Conservation (phyloP, 2,113 vertebrate genomes). For the Nansenia antarctica region DNA sequence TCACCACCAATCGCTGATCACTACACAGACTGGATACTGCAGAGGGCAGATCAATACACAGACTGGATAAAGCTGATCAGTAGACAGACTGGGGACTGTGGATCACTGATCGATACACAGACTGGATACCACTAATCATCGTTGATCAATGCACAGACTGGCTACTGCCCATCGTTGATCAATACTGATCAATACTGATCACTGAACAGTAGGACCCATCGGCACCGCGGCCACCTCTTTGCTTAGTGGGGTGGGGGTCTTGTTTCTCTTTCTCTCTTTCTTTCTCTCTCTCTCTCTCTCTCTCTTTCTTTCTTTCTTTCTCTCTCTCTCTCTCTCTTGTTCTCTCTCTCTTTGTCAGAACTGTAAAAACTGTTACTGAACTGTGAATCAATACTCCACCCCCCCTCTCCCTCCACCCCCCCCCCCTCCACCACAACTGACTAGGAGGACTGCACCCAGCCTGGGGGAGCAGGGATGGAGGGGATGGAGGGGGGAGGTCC, state of each 20-base stretch:
- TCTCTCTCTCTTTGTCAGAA: no score
- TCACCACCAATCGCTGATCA: constrained; percentile 21
- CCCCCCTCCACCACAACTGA: constrained; percentile 15
- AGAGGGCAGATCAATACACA: no score
- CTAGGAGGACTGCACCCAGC: constrained; percentile 22
- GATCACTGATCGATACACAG: constrained; percentile 47
- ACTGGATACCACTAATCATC: background rate
- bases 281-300: constrained; percentile 18
- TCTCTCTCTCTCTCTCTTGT: no score
- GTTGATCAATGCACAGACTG: background rate
- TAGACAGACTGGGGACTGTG: no score
- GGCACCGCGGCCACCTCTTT: constrained; percentile 26
- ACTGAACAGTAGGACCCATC: constrained; percentile 53
- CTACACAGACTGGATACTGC: no score
- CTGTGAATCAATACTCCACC: background rate
- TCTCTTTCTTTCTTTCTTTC: no score
- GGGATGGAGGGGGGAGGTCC: background rate
- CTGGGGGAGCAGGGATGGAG: constrained; percentile 11
- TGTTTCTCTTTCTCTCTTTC: constrained; percentile 13
- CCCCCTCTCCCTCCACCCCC: constrained; percentile 25
- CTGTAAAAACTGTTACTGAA: no score
- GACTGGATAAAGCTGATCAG: background rate
- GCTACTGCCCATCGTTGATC: background rate
- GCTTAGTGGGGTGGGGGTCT: background rate
- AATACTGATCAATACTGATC: constrained; percentile 51